Base-by-base conservation (phyloP, 2,113 vertebrate genomes). In the Hippocampus barbouri region DNA sequence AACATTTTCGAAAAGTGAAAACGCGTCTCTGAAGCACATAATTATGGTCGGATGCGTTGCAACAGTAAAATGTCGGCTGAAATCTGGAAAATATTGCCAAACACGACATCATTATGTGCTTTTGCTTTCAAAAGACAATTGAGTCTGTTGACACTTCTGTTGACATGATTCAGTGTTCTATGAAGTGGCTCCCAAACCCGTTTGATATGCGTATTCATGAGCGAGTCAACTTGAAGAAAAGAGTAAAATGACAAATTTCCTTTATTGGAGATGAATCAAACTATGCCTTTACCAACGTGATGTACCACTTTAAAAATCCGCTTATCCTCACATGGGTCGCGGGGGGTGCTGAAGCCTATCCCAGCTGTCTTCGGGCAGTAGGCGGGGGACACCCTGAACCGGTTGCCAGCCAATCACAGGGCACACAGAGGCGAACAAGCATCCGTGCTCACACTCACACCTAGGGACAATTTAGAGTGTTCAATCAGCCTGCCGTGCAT, bases 1-100 rank as follows among this genome's bases (percentile, higher is more conserved):
- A 57, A 30, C 34, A 43, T 74, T 82, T n/a, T 38, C 57, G 41
- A 57, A 70, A 72, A 69, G 21, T 63, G 11, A 30, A 63, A 5
- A 21, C 51, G 56, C 25, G 47, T 6, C 25, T 30, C 18, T 43
- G 12, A 54, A 47, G 43, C 21, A 38, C 23, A 34, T 56, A 9
- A 30, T 56, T 14, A 30, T 27, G 25, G 21, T 41, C 40, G 23
- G 12, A 76, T 51, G 57, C 12, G 34, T 53, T 68, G 51, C 1
- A 15, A 34, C 15, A 63, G 18, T 62, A 8, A 53, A 41, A 63
- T 57, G 14, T n/a, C 20, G 40, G 59, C 69, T 53, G 7, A 51
- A 4, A 34, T 56, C 16, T 70, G 34, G 41, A 59, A 40, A 27
- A 11, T 16, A 54, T 45, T 45, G 8, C 6, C 14, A 8, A 65